phyloP scores from a whole-genome alignment of 2,888 invertebrate genomes.

The Acrobasis repandana region DNA sequence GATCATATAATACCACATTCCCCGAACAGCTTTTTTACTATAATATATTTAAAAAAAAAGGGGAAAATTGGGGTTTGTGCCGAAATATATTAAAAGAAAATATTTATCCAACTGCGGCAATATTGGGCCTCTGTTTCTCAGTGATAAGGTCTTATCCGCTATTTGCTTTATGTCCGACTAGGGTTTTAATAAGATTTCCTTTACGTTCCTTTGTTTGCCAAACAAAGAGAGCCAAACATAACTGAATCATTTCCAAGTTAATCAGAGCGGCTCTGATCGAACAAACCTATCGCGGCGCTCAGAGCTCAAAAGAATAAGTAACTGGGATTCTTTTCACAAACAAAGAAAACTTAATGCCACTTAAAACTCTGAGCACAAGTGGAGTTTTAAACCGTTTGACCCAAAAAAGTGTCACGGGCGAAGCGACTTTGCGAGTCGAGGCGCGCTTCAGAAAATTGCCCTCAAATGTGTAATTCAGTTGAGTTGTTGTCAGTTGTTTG shows the following conservation, averaged over 20 bases:
- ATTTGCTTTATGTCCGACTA: conserved; percentile 12
- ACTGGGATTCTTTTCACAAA: conserved; percentile 39
- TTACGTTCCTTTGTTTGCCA: conserved; percentile 16
- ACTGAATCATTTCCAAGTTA: conserved; percentile 23
- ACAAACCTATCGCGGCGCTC: conserved; percentile 27
- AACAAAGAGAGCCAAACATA: conserved; percentile 19
- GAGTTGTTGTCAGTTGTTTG: conserved; percentile 36
- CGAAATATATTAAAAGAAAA: conserved; percentile 7
- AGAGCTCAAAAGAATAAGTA: conserved; percentile 33
- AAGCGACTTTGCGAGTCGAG: conserved; percentile 6
- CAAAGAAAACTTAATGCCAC: conserved; percentile 54
- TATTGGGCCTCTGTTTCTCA: conserved; percentile 7
- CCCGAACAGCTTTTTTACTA: too few relatives aligned
- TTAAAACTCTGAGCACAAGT: conserved; percentile 56
- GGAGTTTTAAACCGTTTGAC: conserved; percentile 56
- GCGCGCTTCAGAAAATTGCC: conserved; percentile 29
- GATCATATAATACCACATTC: too few relatives aligned
- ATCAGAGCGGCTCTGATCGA: conserved; percentile 22
- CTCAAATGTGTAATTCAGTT: conserved; percentile 40
- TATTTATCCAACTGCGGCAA: conserved; percentile 2
- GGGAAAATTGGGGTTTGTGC: too few relatives aligned
- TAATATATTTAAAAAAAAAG: too few relatives aligned
- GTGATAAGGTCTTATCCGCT: conserved; percentile 12
- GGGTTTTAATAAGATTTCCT: conserved; percentile 13
- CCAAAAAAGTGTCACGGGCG: conserved; percentile 40